phyloP scores from a whole-genome alignment of 2,113 vertebrate species.

The Zosterops hypoxanthus region DNA sequence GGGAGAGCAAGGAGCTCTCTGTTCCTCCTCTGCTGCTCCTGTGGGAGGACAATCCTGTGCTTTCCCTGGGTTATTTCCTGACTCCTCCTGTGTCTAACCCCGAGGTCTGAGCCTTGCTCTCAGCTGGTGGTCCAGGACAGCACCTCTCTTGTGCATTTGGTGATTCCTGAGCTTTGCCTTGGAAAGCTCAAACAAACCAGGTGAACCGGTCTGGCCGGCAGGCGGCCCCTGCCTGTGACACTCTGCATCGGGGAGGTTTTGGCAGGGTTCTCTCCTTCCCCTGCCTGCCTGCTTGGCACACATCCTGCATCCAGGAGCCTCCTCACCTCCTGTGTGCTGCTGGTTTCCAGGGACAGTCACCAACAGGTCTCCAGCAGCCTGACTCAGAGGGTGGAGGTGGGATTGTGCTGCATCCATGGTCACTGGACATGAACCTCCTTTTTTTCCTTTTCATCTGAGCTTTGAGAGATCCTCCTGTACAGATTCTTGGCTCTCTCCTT shows the following conservation, averaged over 20 bases:
- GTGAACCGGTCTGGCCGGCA: conserved; percentile 59
- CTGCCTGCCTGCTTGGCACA: background rate
- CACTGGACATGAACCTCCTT: background rate
- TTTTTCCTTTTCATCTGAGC: background rate
- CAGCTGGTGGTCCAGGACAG: background rate
- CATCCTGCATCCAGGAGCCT: background rate
- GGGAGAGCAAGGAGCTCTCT: background rate
- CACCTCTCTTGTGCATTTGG: background rate
- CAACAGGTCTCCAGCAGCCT: background rate
- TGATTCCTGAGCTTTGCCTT: background rate
- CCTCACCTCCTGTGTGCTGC: accelerated
- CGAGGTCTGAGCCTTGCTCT: accelerated
- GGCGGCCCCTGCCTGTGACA: background rate
- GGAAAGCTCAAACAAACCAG: conserved; percentile 28
- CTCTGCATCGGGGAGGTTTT: background rate
- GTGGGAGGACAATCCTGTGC: background rate
- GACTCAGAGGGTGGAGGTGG: background rate
- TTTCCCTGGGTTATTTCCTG: background rate
- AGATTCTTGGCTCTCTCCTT: background rate
- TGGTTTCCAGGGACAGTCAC: background rate
- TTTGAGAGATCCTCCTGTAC: background rate
- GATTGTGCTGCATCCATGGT: background rate
- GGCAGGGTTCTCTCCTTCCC: background rate
- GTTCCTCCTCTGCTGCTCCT: background rate
- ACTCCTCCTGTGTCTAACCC: background rate